These are phyloP conservation scores for Tridacna crocea DNA, from an alignment of 2,888 invertebrate species.

Conservation along the genomic window DNA sequence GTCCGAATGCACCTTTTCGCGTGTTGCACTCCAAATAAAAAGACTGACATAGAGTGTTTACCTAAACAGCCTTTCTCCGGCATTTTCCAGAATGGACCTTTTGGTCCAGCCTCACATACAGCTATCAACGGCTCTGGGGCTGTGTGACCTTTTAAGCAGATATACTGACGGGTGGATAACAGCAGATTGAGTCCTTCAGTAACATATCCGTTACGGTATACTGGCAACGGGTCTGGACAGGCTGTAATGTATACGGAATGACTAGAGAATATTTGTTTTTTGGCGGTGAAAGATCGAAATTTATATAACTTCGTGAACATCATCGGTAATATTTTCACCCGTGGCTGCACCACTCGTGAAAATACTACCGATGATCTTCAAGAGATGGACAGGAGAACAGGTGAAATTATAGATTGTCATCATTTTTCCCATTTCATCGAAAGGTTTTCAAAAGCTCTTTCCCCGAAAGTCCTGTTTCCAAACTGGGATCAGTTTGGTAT, in stretches of 20 bases:
- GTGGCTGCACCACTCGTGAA: no score
- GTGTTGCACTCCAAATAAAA: no score
- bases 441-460: no score
- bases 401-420: not conserved
- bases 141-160: slow-evolving; percentile 41
- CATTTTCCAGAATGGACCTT: slow-evolving; percentile 48
- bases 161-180: slow-evolving; percentile 37
- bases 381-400: no score
- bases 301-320: no score
- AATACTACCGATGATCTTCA: no score
- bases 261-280: not conserved
- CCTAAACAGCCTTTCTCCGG: slow-evolving; percentile 29
- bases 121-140: slow-evolving; percentile 23
- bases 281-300: no score
- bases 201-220: slow-evolving; percentile 34
- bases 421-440: no score
- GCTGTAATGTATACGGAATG: slow-evolving; percentile 37
- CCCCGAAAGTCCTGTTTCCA: no score
- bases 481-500: not conserved
- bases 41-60: not conserved
- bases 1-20: no score
- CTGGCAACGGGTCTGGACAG: slow-evolving; percentile 39
- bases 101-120: slow-evolving; percentile 27
- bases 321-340: no score
- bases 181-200: slow-evolving; percentile 26